Base-by-base conservation (phyloP, 2,113 vertebrate species). In the Setophaga coronata region DNA sequence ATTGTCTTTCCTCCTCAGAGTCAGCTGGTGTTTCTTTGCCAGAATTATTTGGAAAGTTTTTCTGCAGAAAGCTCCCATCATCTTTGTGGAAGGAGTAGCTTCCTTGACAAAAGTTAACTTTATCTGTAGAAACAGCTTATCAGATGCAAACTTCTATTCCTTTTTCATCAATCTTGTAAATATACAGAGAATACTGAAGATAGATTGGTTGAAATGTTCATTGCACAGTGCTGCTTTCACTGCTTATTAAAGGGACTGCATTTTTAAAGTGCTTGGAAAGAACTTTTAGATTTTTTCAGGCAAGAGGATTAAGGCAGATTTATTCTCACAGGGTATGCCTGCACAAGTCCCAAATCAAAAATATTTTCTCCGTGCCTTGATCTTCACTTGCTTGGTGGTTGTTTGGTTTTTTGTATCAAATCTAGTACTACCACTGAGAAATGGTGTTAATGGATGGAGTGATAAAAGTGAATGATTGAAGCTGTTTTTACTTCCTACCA, bases 271-370 rank as follows among this genome's bases (percentile, higher is more conserved):
- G 61, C 72, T 93, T 91, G 65, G 60, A 89, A 94, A 71, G 43
- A 82, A 71, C 56, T 87, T 78, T 3, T 5, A 54, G 26, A 16
- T 87, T 89, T 89, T 94, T 95, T 83, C 82, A 76, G 72, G 36
- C 77, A 70, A 84, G 90, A 89, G 61, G 87, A 93, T 94, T 87
- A 95, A 71, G 87, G 23, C 65, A 70, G 81, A 87, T 96, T 84
- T 96, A 82, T 67, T 84, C 84, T 84, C 40, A 62, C 24, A 60
- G 56, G 45, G 20, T 61, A 47, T 74, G 65, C 84, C 33, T 82
- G 33, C 4, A 0, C 54, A 81, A 71, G 60, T 70, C 77, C 47
- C 26, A 91, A 84, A 89, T 73, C 23, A 86, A 72, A 89, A 83
- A 34, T 87, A 56, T 74, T 87, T 87, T 88, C 34, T 54, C 15